A percentile compares a stretch with the other conserved stretches of the same genome.
phyloP scores from a whole-genome alignment of 1,140 invertebrate species.

The Hyposmocoma kahamanoa region DNA sequence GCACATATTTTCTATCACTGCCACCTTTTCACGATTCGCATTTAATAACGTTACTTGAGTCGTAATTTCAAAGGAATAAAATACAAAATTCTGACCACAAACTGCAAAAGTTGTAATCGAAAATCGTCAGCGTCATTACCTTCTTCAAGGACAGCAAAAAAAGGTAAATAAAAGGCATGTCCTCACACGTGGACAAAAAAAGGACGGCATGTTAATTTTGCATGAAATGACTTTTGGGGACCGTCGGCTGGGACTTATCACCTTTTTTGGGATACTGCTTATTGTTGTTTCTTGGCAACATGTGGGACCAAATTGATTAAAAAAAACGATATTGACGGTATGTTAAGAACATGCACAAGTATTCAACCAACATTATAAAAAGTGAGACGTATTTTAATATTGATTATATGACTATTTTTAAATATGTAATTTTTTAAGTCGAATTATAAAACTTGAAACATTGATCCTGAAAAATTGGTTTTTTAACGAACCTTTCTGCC shows the following conservation, averaged over 20 bases:
- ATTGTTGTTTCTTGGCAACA: too few relatives aligned
- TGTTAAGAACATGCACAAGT: too few relatives aligned
- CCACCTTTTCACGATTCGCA: background rate
- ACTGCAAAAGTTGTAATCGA: background rate
- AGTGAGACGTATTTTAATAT: too few relatives aligned
- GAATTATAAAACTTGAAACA: too few relatives aligned
- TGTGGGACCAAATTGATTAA: too few relatives aligned
- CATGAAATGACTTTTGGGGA: conserved; percentile 44
- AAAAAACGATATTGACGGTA: too few relatives aligned
- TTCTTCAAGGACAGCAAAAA: conserved; percentile 23
- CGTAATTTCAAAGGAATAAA: background rate
- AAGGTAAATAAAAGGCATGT: conserved; percentile 18
- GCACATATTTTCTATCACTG: conserved; percentile 23
- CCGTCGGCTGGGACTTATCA: conserved; percentile 8
- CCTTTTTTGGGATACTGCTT: conserved; percentile 3
- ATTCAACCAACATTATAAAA: too few relatives aligned
- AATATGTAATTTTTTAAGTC: too few relatives aligned
- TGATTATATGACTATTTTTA: too few relatives aligned
- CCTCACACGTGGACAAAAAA: conserved; percentile 30
- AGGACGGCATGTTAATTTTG: conserved; percentile 39
- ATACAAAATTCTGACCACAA: background rate
- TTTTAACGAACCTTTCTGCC: too few relatives aligned
- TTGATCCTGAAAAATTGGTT: too few relatives aligned
- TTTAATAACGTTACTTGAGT: background rate
- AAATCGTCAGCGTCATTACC: background rate